Evolutionary conservation across 35 echinoderm and acorn worm genomes (phyloP), one percentile per base, ranked within the genome.

Genomic region (Hemicentrotus pulcherrimus): DNA sequence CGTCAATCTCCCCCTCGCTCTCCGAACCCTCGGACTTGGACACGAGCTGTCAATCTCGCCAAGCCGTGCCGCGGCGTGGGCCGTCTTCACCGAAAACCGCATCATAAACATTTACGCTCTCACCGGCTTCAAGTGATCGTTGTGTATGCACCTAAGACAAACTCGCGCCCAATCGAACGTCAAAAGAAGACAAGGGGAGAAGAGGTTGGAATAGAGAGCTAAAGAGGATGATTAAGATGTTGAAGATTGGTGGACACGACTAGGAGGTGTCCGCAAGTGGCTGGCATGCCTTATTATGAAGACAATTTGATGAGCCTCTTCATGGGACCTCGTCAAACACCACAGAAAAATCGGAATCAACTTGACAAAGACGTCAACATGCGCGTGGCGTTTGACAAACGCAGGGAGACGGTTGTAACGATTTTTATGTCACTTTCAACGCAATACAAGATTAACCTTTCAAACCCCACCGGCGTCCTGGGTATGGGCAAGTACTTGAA

Each of bases 101-200:
- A 90, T 47, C 88, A 90, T 90, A 90, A 90, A 90, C 88, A 90
- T 90, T 93, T 93, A 93, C 91, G 91, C 91, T 50, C 48, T 93
- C 48, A 58, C 45, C 45, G 16, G 22, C 91, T 31, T 93, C 15
- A 93, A 93, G 91, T 93, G 91, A 93, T 58, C 45, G 19, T 93
- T 58, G 91, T 93, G 91, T 48, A 93, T 93, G 91, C 91, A 58
- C 24, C 91, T n/a, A 93, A 93, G 46, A 93, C 48, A 93, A 93
- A 93, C 48, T 90, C 88, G 46, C 46, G 19, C 22, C 6, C 24
- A 78, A 78, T 28, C 65, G 24, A 78, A 78, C 65, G 28, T 78
- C 65, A 78, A 78, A 8, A 33, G 19, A 90, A 90, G 88, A 33
- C 15, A 90, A 90, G 32, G 31, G 87, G 13, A 46, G 32, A 41